Percentiles rank a stretch among this genome's conserved stretches.
Conservation (phyloP, 2,113 vertebrate species). For the Archocentrus centrarchus region DNA sequence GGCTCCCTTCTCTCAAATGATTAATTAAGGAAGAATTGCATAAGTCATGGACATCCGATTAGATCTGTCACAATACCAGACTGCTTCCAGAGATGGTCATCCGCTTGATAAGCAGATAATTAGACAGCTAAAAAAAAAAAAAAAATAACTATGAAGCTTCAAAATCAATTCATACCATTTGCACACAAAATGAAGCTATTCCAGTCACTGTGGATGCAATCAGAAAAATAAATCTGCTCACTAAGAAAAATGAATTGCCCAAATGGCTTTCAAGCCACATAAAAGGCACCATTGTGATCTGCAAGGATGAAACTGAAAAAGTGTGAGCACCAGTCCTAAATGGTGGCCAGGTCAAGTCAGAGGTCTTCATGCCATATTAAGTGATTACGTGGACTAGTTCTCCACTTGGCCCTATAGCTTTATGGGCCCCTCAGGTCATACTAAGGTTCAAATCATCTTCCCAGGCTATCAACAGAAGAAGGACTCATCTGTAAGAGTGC, state of each 20-base stretch:
- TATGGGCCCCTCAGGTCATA: conserved; percentile 53
- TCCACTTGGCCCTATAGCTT: conserved; percentile 58
- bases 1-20: conserved; percentile 36
- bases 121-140: background rate
- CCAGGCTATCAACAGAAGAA: conserved; percentile 54
- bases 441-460: conserved; percentile 70
- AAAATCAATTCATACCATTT: conserved; percentile 4
- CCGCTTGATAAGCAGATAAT: conserved; percentile 30
- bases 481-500: conserved; percentile 52
- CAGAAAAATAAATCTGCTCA: conserved; percentile 34
- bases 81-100: conserved; percentile 31
- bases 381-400: conserved; percentile 63
- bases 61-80: conserved; percentile 36
- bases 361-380: conserved; percentile 77
- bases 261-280: conserved; percentile 28
- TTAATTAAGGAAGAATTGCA: conserved; percentile 62
- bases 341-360: conserved; percentile 57
- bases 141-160: background rate
- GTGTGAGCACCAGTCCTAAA: conserved; percentile 47
- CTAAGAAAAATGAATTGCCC: conserved; percentile 23
- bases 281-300: conserved; percentile 38
- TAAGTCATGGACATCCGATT: conserved; percentile 45
- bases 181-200: conserved; percentile 1
- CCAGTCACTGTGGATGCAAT: background rate
- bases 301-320: conserved; percentile 38